Evolutionary conservation across 2,888 invertebrate species (phyloP).

Genomic region (Ypsolopha scabrella): DNA sequence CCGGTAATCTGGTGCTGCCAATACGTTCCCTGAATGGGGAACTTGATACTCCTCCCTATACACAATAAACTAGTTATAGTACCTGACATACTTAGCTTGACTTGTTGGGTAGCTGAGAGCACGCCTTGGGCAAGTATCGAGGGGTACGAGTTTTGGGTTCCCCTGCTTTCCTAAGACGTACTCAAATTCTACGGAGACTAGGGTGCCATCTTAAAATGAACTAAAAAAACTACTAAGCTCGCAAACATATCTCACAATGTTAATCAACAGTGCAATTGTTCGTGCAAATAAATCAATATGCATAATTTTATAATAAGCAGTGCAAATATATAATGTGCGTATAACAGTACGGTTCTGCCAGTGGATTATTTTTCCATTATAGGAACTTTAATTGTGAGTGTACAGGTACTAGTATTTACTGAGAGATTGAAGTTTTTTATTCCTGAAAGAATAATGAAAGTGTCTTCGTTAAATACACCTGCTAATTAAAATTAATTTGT

Average conservation of each 20-base stretch:
- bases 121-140: not conserved
- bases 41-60: constrained; percentile 72
- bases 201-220: constrained; percentile 6
- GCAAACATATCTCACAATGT: constrained; percentile 47
- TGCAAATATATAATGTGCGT: constrained; percentile 39
- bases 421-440: constrained; percentile 1
- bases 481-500: not conserved
- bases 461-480: not conserved
- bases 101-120: not conserved
- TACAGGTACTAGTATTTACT: not conserved
- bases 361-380: not conserved
- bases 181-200: too few relatives aligned
- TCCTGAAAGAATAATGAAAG: too few relatives aligned
- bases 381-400: not conserved
- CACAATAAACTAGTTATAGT: constrained; percentile 14
- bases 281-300: constrained; percentile 40
- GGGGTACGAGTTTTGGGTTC: not conserved
- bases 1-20: constrained; percentile 88
- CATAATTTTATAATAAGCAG: constrained; percentile 58
- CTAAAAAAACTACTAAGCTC: constrained; percentile 38
- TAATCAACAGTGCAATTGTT: constrained; percentile 31
- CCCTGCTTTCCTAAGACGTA: too few relatives aligned
- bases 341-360: not conserved
- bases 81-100: not conserved
- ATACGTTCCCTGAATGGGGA: constrained; percentile 91